These are phyloP conservation scores for Barnardius zonarius DNA, from an alignment of 2,113 vertebrate genomes.

Conservation along the genomic window DNA sequence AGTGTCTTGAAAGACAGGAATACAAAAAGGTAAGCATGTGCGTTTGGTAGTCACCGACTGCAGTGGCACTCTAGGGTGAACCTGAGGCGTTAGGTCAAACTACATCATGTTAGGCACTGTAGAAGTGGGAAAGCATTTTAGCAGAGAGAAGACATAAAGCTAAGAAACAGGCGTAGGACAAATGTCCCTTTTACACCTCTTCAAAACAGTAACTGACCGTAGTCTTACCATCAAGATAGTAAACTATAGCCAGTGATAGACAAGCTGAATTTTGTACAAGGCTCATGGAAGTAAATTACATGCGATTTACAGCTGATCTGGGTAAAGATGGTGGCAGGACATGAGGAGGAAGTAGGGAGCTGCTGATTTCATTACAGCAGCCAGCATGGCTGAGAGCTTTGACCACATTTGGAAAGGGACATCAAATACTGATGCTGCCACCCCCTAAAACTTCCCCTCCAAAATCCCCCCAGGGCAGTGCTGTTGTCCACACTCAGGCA, in stretches of 20 bases:
- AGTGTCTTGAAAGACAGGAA: background rate
- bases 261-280: background rate
- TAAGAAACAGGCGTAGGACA: background rate
- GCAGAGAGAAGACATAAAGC: background rate
- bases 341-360: background rate
- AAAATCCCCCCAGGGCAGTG: background rate
- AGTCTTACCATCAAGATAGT: background rate
- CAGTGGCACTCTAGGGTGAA: background rate
- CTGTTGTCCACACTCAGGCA: background rate
- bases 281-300: background rate
- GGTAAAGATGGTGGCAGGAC: background rate
- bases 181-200: background rate
- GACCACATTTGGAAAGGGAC: background rate
- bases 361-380: background rate
- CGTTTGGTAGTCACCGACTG: background rate
- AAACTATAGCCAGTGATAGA: background rate
- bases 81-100: background rate
- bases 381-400: background rate
- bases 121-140: background rate
- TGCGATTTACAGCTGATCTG: background rate
- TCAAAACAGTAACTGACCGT: background rate
- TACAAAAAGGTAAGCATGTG: background rate
- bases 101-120: background rate
- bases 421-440: background rate
- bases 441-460: fast-evolving